These are phyloP conservation scores for Lordiphosa andalusiaca DNA, from an alignment of 2,888 invertebrate genomes.

Conservation along the genomic window DNA sequence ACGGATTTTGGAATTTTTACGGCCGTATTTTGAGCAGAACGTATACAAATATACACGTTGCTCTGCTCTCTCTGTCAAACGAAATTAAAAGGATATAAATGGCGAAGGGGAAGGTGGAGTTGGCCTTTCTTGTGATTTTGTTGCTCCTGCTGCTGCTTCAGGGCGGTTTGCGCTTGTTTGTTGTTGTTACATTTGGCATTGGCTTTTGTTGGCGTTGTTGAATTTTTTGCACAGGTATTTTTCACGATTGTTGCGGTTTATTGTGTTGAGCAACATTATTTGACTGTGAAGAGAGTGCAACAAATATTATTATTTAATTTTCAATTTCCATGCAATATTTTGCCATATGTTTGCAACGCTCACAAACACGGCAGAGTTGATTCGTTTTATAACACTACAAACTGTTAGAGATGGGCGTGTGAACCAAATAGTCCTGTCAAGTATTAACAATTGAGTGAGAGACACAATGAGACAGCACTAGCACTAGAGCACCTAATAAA, in stretches of 20 bases:
- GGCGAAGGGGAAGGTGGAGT: conserved; percentile 2
- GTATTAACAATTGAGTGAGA: too few relatives aligned
- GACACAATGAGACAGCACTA: too few relatives aligned
- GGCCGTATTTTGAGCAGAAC: conserved; percentile 52
- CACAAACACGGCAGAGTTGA: conserved; percentile 20
- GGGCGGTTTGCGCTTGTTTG: conserved; percentile 42
- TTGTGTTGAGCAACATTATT: conserved; percentile 23
- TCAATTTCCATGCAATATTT: conserved; percentile 11
- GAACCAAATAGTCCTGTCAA: too few relatives aligned
- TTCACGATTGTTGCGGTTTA: conserved; percentile 13
- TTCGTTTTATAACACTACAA: conserved; percentile 58
- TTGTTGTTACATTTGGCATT: conserved; percentile 64
- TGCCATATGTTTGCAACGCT: conserved; percentile 61
- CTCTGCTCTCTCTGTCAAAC: conserved; percentile 40
- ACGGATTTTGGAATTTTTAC: conserved; percentile 78
- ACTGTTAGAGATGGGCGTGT: neutral
- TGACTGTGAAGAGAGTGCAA: conserved; percentile 53
- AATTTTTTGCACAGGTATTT: conserved; percentile 6
- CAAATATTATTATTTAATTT: conserved; percentile 22
- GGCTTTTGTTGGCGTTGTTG: conserved; percentile 18
- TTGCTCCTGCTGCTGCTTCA: conserved; percentile 32
- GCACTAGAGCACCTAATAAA: too few relatives aligned
- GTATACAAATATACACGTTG: conserved; percentile 31
- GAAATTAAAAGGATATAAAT: conserved; percentile 26
- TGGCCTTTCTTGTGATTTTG: conserved; percentile 22